A percentile compares a stretch with the other conserved stretches of the same genome.
phyloP scores from a whole-genome alignment of 2,113 vertebrate species.

The Psilopogon haemacephalus region DNA sequence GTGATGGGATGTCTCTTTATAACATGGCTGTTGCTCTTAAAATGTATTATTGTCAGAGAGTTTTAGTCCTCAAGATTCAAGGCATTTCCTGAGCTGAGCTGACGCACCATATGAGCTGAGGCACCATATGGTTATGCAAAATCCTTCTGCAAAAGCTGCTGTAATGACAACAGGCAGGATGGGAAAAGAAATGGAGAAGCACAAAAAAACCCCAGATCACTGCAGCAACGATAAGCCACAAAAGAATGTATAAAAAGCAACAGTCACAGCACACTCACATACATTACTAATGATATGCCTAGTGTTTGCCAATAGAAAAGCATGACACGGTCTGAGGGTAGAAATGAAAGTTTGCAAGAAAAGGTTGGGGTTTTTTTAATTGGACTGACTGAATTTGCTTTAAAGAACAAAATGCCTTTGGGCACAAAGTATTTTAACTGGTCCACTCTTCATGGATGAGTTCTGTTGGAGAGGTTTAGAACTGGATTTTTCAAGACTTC shows the following conservation, averaged over 20 bases:
- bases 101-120: no score
- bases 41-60: neutral
- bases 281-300: neutral
- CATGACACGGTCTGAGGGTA: rapidly evolving
- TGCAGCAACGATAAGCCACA: neutral
- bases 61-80: neutral
- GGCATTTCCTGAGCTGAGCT: neutral
- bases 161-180: neutral
- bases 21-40: neutral
- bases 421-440: neutral
- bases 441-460: neutral
- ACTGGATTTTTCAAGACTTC: neutral
- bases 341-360: neutral
- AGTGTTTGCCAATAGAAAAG: neutral
- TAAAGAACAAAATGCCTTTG: neutral
- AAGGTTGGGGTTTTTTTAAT: neutral
- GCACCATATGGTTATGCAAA: neutral
- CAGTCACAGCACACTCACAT: neutral
- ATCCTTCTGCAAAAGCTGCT: neutral
- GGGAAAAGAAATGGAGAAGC: neutral
- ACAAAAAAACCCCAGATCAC: neutral
- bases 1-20: neutral
- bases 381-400: neutral
- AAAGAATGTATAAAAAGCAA: neutral
- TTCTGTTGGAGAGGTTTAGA: neutral